Evolutionary conservation across 1,140 invertebrate genomes (phyloP), one percentile per base, ranked within the genome.

Genomic region (Meloidogyne hapla): DNA sequence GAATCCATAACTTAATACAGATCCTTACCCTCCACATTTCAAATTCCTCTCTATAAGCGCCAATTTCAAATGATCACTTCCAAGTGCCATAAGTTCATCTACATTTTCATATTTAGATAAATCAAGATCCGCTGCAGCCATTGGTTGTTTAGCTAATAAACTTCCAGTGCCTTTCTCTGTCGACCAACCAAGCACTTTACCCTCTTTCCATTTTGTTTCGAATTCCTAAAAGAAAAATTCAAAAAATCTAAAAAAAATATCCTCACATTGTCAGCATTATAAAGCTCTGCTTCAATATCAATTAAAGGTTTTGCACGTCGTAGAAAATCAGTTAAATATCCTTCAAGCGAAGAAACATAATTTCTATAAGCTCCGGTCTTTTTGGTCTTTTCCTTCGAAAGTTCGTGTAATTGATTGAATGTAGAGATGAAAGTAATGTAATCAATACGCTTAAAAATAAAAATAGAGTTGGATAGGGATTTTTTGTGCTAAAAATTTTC

Each of bases 361-460:
- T 89, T 89, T 81, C 64, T 80, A 65, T 86, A 87, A 33, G 76
- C 83, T 13, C 87, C 83, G 42, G 77, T 76, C 56, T 87, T 86
- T 72, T 85, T 85, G 12, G 78, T 84, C 25, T 62, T 77, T 70
- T 86, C 87, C 92, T 92, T 79, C 92, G 91, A 88, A 97, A 99
- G 82, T 95, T 98, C 96, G 89, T 93, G 96, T 2, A 99, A 89
- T 87, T 95, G 93, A 88, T 99, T 96, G 88, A 98, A 99, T 67
- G 92, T 92, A 67, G 92, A 92, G 42, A 99, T 87, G 88, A 98
- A 99, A 1, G 92, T 93, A 26, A 98, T 94, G 87, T 99, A 99
- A 88, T 99, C 96, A 23, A 95, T 91, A 91, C 94, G 96, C 91
- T 93, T n/a, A n/a, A 88, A 79, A 91, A 91, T 42, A 72, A 26